phyloP scores from a whole-genome alignment of 2,113 vertebrate species.

The Danionella cerebrum region DNA sequence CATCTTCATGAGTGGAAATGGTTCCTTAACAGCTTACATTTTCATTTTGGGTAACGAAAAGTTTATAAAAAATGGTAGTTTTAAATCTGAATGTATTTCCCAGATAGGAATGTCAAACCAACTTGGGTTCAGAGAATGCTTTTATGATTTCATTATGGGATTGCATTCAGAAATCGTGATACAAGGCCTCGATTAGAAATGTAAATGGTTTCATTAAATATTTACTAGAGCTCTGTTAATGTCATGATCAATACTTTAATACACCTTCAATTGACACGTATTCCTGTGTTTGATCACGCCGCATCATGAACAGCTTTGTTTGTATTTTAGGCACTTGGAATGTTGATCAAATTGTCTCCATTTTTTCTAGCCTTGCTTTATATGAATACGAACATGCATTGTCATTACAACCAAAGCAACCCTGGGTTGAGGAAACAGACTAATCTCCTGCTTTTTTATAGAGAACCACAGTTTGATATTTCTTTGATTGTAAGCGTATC shows the following conservation, averaged over 20 bases:
- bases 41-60: not conserved
- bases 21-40: not conserved
- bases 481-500: constrained; percentile 27
- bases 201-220: constrained; percentile 1
- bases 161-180: not conserved
- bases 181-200: not conserved
- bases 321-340: constrained; percentile 49
- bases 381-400: constrained; percentile 24
- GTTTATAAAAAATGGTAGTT: not conserved
- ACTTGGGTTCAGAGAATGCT: not conserved
- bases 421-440: constrained; percentile 16
- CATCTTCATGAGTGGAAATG: not conserved
- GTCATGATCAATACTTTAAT: constrained; percentile 20
- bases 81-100: constrained; percentile 12
- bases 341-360: constrained; percentile 44
- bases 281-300: constrained; percentile 20
- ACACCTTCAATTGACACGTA: constrained; percentile 2
- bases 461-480: constrained; percentile 35
- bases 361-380: constrained; percentile 26
- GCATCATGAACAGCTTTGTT: constrained; percentile 40
- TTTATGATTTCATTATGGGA: not conserved
- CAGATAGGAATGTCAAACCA: not conserved
- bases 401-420: constrained; percentile 49
- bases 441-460: constrained; percentile 29
- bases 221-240: not conserved